phyloP scores from a whole-genome alignment of 2,888 invertebrate species.

The Phoronis australis region DNA sequence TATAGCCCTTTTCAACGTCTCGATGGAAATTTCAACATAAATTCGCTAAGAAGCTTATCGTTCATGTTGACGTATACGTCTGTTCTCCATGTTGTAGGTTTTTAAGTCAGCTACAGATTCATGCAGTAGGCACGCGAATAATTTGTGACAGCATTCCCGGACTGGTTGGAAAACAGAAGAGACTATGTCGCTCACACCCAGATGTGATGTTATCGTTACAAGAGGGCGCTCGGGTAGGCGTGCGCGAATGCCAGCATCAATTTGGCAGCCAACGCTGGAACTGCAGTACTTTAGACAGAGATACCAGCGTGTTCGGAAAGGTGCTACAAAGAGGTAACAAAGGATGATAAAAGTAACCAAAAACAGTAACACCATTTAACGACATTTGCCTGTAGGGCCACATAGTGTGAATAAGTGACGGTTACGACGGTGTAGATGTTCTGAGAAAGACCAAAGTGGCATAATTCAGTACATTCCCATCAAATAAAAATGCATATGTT shows the following conservation, averaged over 20 bases:
- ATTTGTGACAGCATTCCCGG: conserved; percentile 54
- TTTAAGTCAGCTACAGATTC: conserved; percentile 46
- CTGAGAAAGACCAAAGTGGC: too few species aligned
- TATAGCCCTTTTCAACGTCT: too few species aligned
- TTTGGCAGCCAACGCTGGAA: conserved; percentile 52
- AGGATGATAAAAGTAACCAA: too few species aligned
- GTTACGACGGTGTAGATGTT: too few species aligned
- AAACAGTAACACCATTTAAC: too few species aligned
- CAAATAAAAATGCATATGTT: too few species aligned
- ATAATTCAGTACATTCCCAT: too few species aligned
- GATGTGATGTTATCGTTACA: conserved; percentile 50
- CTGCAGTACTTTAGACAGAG: conserved; percentile 41
- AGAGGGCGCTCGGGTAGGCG: conserved; percentile 47
- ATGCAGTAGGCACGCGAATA: conserved; percentile 41
- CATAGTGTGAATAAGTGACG: too few species aligned
- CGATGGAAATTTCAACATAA: too few species aligned
- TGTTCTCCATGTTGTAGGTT: conserved; percentile 39
- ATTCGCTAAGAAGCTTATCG: too few species aligned
- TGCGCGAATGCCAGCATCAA: conserved; percentile 51
- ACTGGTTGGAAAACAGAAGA: conserved; percentile 46
- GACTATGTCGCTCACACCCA: conserved; percentile 48
- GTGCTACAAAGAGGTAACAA: conserved; percentile 50
- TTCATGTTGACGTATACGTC: too few species aligned
- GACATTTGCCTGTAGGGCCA: too few species aligned
- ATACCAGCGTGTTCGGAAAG: conserved; percentile 53